Percentiles rank a stretch among this genome's conserved stretches.
These are phyloP conservation scores for Pyralis farinalis DNA, from an alignment of 2,888 invertebrate genomes.

Conservation along the genomic window DNA sequence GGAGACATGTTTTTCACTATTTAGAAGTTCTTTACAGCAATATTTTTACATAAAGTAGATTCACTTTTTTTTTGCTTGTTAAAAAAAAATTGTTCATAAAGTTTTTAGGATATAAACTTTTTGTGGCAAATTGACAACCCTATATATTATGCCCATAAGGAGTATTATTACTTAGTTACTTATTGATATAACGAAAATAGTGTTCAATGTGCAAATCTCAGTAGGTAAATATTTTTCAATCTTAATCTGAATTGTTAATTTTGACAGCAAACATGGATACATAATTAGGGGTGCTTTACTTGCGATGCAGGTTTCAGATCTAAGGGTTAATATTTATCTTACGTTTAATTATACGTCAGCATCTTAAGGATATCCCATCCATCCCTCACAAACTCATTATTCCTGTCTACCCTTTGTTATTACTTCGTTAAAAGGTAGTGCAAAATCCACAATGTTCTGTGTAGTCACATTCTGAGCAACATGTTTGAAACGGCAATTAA, in stretches of 20 bases:
- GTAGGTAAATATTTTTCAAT: slow-evolving; percentile 6
- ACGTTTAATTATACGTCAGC: not conserved
- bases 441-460: no score
- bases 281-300: not conserved
- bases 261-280: not conserved
- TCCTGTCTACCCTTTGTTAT: no score
- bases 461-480: no score
- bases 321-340: not conserved
- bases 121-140: not conserved
- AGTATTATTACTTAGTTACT: slow-evolving; percentile 19
- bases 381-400: not conserved
- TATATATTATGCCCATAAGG: slow-evolving; percentile 5
- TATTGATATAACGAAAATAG: not conserved
- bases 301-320: not conserved
- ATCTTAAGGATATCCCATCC: not conserved
- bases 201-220: slow-evolving; percentile 3
- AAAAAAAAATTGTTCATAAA: no score
- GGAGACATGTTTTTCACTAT: no score
- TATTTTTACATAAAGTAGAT: no score
- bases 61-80: no score
- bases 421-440: no score
- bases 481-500: no score
- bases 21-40: no score
- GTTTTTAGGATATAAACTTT: no score
- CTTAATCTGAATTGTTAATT: not conserved